A percentile compares a stretch with the other conserved stretches of the same genome.
phyloP scores from a whole-genome alignment of 2,888 invertebrate genomes.

The Operophtera brumata region DNA sequence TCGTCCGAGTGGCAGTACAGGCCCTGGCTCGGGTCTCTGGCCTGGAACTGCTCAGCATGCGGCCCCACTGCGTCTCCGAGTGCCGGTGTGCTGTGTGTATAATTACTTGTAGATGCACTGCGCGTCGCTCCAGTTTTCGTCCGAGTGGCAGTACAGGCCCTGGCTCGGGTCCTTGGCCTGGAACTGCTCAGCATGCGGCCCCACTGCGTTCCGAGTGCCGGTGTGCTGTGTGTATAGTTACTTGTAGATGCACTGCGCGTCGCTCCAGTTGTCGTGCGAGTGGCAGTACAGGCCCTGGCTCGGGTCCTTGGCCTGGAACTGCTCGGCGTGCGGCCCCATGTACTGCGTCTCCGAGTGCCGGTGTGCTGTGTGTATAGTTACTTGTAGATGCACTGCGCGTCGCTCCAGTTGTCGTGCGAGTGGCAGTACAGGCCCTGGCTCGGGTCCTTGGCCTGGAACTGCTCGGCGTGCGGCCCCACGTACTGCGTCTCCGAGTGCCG shows the following conservation, averaged over 20 bases:
- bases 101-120: constrained; percentile 72
- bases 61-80: too few species aligned
- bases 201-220: too few species aligned
- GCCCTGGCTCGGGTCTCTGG: too few species aligned
- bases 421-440: constrained; percentile 73
- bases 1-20: too few species aligned
- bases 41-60: too few species aligned
- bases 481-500: constrained; percentile 70
- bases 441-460: constrained; percentile 70
- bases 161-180: constrained; percentile 70
- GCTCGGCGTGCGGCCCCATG: constrained; percentile 71
- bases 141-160: constrained; percentile 71
- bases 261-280: constrained; percentile 72
- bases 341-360: too few species aligned
- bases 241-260: constrained; percentile 75
- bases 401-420: constrained; percentile 72
- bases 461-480: constrained; percentile 71
- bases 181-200: constrained; percentile 73
- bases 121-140: constrained; percentile 73
- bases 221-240: constrained; percentile 32
- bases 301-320: constrained; percentile 70
- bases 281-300: constrained; percentile 73
- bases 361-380: constrained; percentile 31
- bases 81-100: neutral
- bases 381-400: constrained; percentile 75